Evolutionary conservation across 2,113 vertebrate genomes (phyloP).

Genomic region (Corynorhinus townsendii): DNA sequence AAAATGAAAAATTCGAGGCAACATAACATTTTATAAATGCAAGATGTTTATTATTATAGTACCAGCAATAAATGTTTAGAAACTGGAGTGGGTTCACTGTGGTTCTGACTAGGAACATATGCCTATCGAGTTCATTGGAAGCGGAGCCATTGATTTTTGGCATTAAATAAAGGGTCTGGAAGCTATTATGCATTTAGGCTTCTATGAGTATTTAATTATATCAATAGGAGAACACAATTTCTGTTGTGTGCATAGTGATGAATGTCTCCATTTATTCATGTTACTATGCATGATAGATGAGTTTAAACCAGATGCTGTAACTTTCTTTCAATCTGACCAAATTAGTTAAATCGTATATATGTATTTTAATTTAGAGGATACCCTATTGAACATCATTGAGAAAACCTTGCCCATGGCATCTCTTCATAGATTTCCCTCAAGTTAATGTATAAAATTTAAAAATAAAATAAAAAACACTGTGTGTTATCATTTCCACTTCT

Average conservation of each 20-base stretch:
- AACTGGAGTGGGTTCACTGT: constrained; percentile 85
- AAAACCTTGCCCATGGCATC: constrained; percentile 33
- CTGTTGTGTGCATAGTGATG: constrained; percentile 83
- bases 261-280: constrained; percentile 85
- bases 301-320: constrained; percentile 79
- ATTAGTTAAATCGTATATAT: constrained; percentile 73
- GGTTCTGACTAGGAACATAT: constrained; percentile 87
- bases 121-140: constrained; percentile 74
- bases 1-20: constrained; percentile 87
- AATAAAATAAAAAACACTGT: neutral
- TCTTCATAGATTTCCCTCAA: constrained; percentile 45
- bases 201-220: constrained; percentile 88
- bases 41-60: constrained; percentile 88
- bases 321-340: constrained; percentile 76
- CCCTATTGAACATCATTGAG: constrained; percentile 46
- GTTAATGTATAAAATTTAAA: constrained; percentile 42
- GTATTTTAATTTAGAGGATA: constrained; percentile 67
- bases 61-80: constrained; percentile 88
- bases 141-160: constrained; percentile 83
- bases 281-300: constrained; percentile 82
- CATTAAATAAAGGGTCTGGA: constrained; percentile 86
- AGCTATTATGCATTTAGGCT: constrained; percentile 83
- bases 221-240: constrained; percentile 86
- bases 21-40: constrained; percentile 88
- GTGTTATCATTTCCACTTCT: neutral